Conservation (phyloP, 2,888 invertebrate genomes). For the Nesidiocoris tenuis region DNA sequence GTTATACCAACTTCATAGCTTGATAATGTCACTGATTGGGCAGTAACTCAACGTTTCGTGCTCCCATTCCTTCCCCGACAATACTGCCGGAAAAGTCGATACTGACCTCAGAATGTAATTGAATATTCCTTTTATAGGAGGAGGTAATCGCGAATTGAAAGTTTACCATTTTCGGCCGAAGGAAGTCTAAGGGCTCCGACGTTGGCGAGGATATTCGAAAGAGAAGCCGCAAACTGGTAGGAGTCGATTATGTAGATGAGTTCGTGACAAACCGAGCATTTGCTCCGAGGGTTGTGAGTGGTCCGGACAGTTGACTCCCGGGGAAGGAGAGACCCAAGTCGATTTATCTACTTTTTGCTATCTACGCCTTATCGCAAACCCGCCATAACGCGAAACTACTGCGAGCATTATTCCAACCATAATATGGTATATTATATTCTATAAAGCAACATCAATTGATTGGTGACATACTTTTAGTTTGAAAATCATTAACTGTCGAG, state of each 20-base stretch:
- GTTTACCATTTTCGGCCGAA: background rate
- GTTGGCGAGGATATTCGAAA: background rate
- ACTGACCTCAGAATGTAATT: background rate
- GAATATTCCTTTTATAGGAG: background rate
- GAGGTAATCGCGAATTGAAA: background rate
- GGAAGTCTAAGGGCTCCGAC: background rate
- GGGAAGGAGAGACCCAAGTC: background rate
- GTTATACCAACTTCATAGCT: no score
- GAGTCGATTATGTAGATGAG: slow-evolving; percentile 33
- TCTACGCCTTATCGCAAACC: no score
- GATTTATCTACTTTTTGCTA: background rate
- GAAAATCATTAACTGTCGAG: no score
- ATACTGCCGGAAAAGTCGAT: background rate
- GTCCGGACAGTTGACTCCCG: background rate
- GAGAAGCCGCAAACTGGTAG: background rate
- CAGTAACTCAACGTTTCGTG: background rate
- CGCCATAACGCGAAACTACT: no score
- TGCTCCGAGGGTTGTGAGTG: slow-evolving; percentile 1
- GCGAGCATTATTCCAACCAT: no score
- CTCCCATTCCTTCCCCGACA: background rate
- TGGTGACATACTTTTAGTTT: no score
- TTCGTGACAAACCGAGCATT: slow-evolving; percentile 33
- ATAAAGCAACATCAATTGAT: no score
- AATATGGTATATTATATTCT: no score
- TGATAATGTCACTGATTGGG: background rate